Evolutionary conservation across 2,797 vertebrate species (phyloP), one percentile per base, ranked within the genome.

Genomic region (Halcyon smyrnensis): DNA sequence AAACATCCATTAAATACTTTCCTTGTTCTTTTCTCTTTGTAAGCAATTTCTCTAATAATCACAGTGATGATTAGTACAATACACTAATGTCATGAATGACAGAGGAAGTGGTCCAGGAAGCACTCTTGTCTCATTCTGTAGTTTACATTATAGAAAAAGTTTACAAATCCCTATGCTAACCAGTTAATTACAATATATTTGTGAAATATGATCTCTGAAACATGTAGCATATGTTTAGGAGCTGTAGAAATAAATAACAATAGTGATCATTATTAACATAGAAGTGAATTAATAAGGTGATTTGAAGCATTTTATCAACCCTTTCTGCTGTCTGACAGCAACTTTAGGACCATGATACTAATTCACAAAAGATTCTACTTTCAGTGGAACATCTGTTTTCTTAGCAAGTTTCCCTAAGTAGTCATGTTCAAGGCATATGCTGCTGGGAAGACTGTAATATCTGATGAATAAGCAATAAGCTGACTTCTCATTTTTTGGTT

Each of bases 211-310:
- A 64, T 11, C 25, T 63, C 59, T 73, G 63, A 79, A 91, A 73
- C 10, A 43, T 0, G 0, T 64, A 87, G 21, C 13, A 64, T 43
- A 37, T 4, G 0, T 27, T 62, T 76, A 34, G 12, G 28, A 80
- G 2, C 18, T 90, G 46, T 83, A 67, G 64, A 87, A 95, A 67
- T 68, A 65, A 79, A 79, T 64, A 89, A 32, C 74, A 73, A 41
- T 53, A 87, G 41, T 60, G 23, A 77, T 67, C 10, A 51, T 81
- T 75, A 73, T 30, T 56, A 73, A 75, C 16, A 80, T 8, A 57
- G 34, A 77, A 65, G 7, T 75, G 19, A 80, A 71, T 59, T 91
- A 65, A 71, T 76, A 51, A 93, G 63, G 11, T 15, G 8, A 54
- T 76, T 32, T 65, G 56, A 67, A 74, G 7, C 37, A 78, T 88